Conservation (phyloP, 2,113 vertebrate genomes). For the Nibea coibor region DNA sequence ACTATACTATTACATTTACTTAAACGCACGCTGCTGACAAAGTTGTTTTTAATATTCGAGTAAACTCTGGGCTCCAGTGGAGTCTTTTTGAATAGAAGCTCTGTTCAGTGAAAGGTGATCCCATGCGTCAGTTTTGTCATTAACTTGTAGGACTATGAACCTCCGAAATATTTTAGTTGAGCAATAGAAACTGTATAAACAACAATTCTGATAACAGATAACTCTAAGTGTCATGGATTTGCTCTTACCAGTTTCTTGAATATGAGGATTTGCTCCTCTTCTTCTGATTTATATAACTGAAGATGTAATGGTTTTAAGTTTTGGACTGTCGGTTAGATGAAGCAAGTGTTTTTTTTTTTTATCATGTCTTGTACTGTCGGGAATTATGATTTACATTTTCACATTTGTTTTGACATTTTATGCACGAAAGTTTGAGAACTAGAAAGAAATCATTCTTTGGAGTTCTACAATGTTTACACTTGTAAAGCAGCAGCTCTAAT, state of each 20-base stretch:
- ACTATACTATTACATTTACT: not conserved
- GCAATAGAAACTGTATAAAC: not conserved
- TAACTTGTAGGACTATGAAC: not conserved
- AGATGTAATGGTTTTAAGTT: not conserved
- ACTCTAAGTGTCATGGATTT: not conserved
- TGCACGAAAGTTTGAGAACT: no score
- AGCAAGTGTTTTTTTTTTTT: not conserved
- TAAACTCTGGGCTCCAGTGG: not conserved
- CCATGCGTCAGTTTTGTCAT: not conserved
- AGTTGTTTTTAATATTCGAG: slow-evolving; percentile 29
- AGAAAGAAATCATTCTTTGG: no score
- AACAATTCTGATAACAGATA: not conserved
- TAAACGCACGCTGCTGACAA: not conserved
- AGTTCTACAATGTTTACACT: not conserved
- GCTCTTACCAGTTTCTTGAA: not conserved
- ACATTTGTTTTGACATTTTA: not conserved
- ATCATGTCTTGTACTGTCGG: not conserved
- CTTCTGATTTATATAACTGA: not conserved
- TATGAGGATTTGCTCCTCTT: not conserved
- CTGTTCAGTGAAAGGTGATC: not conserved
- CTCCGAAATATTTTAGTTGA: not conserved
- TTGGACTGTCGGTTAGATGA: not conserved
- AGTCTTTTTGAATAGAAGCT: slow-evolving; percentile 12
- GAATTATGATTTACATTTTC: not conserved
- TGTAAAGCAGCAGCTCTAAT: not conserved